Evolutionary conservation across 1,140 invertebrate genomes (phyloP).

Genomic region (Augochlora pura): DNA sequence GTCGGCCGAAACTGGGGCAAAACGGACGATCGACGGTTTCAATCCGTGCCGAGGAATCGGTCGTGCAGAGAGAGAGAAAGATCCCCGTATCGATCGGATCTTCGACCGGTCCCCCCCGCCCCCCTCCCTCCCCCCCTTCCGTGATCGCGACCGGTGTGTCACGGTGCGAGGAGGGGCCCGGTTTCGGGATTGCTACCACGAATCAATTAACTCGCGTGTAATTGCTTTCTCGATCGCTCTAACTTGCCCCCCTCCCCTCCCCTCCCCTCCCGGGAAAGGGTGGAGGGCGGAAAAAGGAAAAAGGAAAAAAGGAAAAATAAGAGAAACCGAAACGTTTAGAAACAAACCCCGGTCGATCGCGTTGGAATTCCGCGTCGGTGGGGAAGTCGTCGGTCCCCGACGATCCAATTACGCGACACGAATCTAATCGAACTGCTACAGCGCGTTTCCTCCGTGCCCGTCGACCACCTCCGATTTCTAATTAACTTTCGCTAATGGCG

Average conservation of each 20-base stretch:
- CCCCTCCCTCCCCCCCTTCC: too few relatives aligned
- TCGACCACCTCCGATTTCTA: neutral
- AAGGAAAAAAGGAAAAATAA: too few relatives aligned
- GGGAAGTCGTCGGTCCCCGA: neutral
- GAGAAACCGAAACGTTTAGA: neutral
- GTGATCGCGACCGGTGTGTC: constrained; percentile 10
- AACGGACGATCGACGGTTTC: constrained; percentile 67
- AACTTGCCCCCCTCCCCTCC: neutral
- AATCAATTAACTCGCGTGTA: constrained; percentile 38
- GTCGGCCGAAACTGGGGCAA: constrained; percentile 73
- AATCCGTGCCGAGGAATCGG: constrained; percentile 61
- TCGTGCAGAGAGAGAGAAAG: constrained; percentile 56
- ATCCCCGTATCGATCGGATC: neutral
- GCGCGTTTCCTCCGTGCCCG: neutral
- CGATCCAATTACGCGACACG: constrained; percentile 4
- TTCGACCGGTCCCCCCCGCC: constrained; percentile 7
- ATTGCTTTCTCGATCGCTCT: constrained; percentile 25
- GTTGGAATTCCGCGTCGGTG: constrained; percentile 2
- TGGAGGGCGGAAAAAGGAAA: too few relatives aligned
- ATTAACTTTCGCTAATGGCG: neutral
- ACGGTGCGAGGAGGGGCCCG: neutral
- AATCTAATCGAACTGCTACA: neutral
- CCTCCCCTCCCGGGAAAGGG: too few relatives aligned
- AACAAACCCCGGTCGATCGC: neutral
- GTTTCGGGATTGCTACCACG: constrained; percentile 11